These are phyloP conservation scores for Paracanthobrama guichenoti DNA, from an alignment of 2,113 vertebrate genomes.

Conservation along the genomic window DNA sequence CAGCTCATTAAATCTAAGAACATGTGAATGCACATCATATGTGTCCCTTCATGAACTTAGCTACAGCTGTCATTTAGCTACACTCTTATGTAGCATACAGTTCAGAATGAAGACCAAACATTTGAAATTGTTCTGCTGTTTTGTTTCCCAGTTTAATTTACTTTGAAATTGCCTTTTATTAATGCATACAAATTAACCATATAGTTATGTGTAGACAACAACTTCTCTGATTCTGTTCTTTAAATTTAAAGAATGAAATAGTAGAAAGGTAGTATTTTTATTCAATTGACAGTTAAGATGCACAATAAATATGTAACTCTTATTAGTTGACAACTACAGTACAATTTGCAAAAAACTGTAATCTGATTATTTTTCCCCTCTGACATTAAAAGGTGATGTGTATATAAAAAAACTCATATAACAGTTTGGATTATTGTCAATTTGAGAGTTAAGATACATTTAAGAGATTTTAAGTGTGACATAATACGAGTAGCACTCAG, in stretches of 20 bases:
- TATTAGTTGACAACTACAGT: neutral
- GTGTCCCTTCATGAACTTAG: neutral
- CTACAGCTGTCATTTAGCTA: neutral
- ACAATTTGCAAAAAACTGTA: too few species aligned
- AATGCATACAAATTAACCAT: too few species aligned
- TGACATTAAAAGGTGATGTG: too few species aligned
- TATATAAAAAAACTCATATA: too few species aligned
- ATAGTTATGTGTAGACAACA: neutral
- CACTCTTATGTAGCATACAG: neutral
- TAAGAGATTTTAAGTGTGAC: too few species aligned
- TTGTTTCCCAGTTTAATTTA: neutral
- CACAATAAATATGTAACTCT: neutral
- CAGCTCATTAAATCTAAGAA: conserved; percentile 7
- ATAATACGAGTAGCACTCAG: too few species aligned
- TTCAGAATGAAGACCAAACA: neutral
- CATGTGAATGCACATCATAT: neutral
- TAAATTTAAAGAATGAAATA: neutral
- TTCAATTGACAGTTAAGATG: neutral
- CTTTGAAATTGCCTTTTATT: neutral
- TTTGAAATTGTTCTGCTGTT: neutral
- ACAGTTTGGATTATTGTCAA: too few species aligned
- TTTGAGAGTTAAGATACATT: too few species aligned
- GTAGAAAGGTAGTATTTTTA: neutral
- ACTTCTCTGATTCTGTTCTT: neutral
- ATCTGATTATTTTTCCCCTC: too few species aligned